Evolutionary conservation across 2,797 vertebrate species (phyloP).

Genomic region (Argentina silus): DNA sequence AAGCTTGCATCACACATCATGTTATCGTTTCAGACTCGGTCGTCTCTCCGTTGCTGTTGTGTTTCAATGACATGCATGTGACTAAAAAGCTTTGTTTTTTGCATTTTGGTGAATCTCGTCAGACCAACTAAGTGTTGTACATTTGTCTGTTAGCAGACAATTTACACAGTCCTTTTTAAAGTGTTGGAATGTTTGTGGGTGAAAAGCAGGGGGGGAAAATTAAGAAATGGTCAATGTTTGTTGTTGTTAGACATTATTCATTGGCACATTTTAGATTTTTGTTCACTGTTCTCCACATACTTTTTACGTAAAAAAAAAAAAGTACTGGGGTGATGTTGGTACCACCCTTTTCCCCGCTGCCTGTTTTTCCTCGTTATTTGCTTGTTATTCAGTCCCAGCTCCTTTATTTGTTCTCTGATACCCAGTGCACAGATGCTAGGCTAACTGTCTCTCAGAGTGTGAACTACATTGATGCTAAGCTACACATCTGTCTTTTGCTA

Average conservation of each 20-base stretch:
- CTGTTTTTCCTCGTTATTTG: slow-evolving; percentile 18
- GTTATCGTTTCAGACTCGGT: neutral
- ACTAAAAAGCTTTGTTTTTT: neutral
- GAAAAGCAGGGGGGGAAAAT: neutral
- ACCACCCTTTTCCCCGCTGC: neutral
- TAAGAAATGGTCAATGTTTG: neutral
- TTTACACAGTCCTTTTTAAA: neutral
- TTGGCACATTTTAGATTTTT: neutral
- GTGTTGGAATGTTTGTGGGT: neutral
- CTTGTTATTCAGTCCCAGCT: neutral
- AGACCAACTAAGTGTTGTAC: neutral
- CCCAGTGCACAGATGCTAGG: slow-evolving; percentile 19
- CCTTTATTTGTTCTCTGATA: slow-evolving; percentile 16
- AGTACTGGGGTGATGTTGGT: neutral
- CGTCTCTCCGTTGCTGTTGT: slow-evolving; percentile 22
- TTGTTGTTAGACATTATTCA: neutral
- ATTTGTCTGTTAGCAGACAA: neutral
- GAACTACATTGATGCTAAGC: slow-evolving; percentile 15
- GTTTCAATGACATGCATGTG: slow-evolving; percentile 41
- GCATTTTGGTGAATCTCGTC: neutral
- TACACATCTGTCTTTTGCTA: slow-evolving; percentile 22
- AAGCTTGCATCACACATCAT: slow-evolving; percentile 33
- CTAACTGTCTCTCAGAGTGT: neutral
- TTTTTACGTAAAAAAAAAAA: neutral
- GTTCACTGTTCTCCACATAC: neutral